Evolutionary conservation across 2,113 vertebrate genomes (phyloP).

Genomic region (Chamaetylas fuelleborni): DNA sequence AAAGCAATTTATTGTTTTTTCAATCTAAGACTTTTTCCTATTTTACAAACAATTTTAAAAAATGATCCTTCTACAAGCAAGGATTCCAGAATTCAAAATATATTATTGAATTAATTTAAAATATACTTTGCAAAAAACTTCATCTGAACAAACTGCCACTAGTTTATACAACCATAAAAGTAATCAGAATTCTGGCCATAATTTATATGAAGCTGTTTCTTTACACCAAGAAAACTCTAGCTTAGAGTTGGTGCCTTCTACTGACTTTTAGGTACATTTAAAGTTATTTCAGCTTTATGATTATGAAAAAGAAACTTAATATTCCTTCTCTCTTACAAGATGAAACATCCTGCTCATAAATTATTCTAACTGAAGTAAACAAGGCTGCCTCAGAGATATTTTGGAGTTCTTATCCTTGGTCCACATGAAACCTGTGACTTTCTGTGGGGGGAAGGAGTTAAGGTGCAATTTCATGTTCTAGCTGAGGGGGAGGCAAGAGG

Average conservation of each 20-base stretch:
- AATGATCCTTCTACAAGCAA: not conserved
- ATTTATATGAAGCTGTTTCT: not conserved
- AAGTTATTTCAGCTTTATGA: not conserved
- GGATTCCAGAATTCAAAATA: slow-evolving; percentile 37
- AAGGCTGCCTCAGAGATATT: not conserved
- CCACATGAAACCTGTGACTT: not conserved
- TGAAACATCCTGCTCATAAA: not conserved
- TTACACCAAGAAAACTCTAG: not conserved
- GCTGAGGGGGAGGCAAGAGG: not conserved
- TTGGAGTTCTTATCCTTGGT: not conserved
- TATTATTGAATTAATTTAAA: slow-evolving; percentile 24
- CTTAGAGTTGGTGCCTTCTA: not conserved
- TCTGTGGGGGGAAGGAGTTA: not conserved
- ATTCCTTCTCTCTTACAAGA: not conserved
- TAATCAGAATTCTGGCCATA: not conserved
- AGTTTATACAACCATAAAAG: not conserved
- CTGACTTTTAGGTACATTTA: not conserved
- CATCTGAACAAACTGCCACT: not conserved
- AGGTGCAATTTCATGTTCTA: not conserved
- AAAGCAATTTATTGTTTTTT: not conserved
- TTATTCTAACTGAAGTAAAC: not conserved
- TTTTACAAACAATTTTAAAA: not conserved
- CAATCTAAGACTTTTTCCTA: not conserved
- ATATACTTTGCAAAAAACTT: not conserved
- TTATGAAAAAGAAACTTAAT: not conserved